A percentile compares a stretch with the other conserved stretches of the same genome.
phyloP scores from a whole-genome alignment of 2,888 invertebrate genomes.

The Labia minor region DNA sequence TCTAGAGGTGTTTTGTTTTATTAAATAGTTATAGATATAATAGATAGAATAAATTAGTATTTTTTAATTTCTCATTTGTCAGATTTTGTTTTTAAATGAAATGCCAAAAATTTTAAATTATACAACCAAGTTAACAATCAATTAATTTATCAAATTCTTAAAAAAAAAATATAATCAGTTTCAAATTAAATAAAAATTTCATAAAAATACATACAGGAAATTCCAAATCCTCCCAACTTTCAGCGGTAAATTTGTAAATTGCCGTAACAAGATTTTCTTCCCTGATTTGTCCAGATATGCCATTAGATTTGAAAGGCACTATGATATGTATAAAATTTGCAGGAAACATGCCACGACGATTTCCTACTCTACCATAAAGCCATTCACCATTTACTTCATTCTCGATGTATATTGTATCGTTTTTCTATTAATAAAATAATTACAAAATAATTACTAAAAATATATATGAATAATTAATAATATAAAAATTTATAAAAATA shows the following conservation, averaged over 20 bases:
- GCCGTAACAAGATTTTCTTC: slow-evolving; percentile 42
- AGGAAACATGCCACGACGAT: slow-evolving; percentile 71
- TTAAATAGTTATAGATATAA: too few relatives aligned
- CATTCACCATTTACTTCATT: slow-evolving; percentile 66
- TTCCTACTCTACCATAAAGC: slow-evolving; percentile 61
- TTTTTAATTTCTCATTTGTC: too few relatives aligned
- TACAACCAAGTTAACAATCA: too few relatives aligned
- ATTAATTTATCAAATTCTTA: too few relatives aligned
- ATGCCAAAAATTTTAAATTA: too few relatives aligned
- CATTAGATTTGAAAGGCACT: slow-evolving; percentile 48
- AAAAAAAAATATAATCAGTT: too few relatives aligned
- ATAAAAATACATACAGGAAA: slow-evolving; percentile 38
- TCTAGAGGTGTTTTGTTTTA: too few relatives aligned
- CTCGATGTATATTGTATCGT: slow-evolving; percentile 59
- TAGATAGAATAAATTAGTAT: too few relatives aligned
- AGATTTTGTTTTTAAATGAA: too few relatives aligned
- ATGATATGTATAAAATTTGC: slow-evolving; percentile 65
- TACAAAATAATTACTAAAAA: too few relatives aligned
- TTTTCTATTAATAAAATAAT: slow-evolving; percentile 48
- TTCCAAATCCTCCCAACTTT: slow-evolving; percentile 45
- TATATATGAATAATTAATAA: background rate
- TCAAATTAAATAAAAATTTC: too few relatives aligned
- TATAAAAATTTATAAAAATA: slow-evolving; percentile 20
- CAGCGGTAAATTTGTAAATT: slow-evolving; percentile 61
- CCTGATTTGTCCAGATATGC: slow-evolving; percentile 31